Evolutionary conservation across 1,140 invertebrate genomes (phyloP).

Genomic region (Euura saliciscinereae): DNA sequence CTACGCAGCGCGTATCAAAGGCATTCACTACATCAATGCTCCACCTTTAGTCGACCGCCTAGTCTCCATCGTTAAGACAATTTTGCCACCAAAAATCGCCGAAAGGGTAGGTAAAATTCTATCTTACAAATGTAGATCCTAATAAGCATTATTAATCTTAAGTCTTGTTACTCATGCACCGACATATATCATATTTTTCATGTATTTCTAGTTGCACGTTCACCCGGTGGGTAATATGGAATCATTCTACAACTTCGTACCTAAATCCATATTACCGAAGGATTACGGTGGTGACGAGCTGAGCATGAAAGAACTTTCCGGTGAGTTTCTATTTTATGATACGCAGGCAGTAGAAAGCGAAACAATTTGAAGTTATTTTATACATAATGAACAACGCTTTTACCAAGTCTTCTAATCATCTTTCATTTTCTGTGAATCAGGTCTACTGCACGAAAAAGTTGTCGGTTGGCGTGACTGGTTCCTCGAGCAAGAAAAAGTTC

Average conservation of each 20-base stretch:
- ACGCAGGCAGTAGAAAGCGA: not conserved
- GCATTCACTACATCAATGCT: conserved; percentile 74
- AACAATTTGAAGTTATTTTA: not conserved
- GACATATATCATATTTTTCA: not conserved
- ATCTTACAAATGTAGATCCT: not conserved
- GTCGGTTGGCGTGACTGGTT: conserved; percentile 51
- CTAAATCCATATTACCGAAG: conserved; percentile 58
- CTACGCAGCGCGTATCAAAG: conserved; percentile 74
- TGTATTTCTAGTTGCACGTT: conserved; percentile 26
- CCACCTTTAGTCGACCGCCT: conserved; percentile 68
- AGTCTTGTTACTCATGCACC: not conserved
- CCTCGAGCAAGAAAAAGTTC: conserved; percentile 24
- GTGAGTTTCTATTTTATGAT: conserved; percentile 24
- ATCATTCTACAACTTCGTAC: conserved; percentile 58
- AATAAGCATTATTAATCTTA: not conserved
- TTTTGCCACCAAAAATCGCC: conserved; percentile 69
- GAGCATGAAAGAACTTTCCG: conserved; percentile 38
- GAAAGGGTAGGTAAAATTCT: conserved; percentile 54
- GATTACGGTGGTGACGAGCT: conserved; percentile 59
- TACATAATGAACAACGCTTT: not conserved
- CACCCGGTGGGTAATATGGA: conserved; percentile 55
- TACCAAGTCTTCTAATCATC: not conserved
- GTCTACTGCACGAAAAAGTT: conserved; percentile 50
- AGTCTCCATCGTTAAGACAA: conserved; percentile 67
- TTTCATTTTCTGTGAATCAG: conserved; percentile 28